Conservation (phyloP, 2,797 vertebrate genomes). For the Arremon aurantiirostris region DNA sequence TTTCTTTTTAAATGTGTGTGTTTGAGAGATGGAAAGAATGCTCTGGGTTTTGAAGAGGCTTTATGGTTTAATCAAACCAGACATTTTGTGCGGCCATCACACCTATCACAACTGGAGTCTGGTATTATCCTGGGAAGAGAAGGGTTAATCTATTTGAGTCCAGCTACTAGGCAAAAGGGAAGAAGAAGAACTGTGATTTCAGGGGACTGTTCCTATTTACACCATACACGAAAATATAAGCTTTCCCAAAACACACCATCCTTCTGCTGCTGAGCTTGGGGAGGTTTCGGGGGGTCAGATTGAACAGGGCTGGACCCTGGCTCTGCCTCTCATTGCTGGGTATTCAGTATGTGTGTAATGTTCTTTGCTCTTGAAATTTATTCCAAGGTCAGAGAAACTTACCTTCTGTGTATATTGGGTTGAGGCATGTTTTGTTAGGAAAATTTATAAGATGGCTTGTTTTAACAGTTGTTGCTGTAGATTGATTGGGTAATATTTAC, state of each 20-base stretch:
- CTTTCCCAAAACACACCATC: background rate
- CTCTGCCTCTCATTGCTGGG: background rate
- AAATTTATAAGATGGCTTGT: constrained; percentile 55
- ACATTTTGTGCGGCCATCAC: background rate
- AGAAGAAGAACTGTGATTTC: background rate
- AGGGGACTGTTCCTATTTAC: background rate
- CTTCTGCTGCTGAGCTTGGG: background rate
- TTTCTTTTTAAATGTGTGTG: background rate
- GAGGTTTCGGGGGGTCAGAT: background rate
- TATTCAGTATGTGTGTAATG: background rate
- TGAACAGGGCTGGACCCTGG: background rate
- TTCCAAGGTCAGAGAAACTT: constrained; percentile 47
- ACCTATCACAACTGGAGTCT: background rate
- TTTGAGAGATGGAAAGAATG: background rate
- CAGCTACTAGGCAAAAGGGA: background rate
- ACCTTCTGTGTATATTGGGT: constrained; percentile 36
- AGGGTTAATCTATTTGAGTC: background rate
- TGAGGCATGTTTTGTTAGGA: constrained; percentile 41
- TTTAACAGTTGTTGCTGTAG: constrained; percentile 61
- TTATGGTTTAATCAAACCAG: background rate
- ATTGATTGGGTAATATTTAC: constrained; percentile 58
- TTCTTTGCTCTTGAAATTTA: constrained; percentile 24
- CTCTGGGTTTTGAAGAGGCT: background rate
- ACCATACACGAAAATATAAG: background rate
- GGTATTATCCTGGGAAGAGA: background rate